Conservation (phyloP, 2,888 invertebrate species). For the Brenthis hecate region DNA sequence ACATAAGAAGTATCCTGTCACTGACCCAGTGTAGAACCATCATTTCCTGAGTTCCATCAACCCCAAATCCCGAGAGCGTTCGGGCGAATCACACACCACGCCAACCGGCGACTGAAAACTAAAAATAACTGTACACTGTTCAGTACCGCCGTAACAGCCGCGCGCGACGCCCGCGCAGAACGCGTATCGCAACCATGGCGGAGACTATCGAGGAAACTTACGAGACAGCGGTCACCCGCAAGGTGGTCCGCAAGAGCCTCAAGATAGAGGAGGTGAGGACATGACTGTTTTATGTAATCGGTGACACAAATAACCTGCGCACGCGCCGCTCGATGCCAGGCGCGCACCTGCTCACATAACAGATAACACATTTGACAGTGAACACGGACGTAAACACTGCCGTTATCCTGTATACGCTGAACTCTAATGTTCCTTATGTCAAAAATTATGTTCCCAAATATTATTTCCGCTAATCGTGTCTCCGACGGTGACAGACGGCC, state of each 20-base stretch:
- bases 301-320: constrained; percentile 65
- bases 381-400: constrained; percentile 73
- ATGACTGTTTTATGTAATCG: constrained; percentile 73
- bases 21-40: constrained; percentile 24
- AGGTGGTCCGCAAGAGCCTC: constrained; percentile 86
- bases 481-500: constrained; percentile 49
- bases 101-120: constrained; percentile 75
- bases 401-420: constrained; percentile 41
- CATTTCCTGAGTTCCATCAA: constrained; percentile 43
- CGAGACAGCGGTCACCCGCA: constrained; percentile 87
- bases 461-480: constrained; percentile 24
- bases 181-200: constrained; percentile 82
- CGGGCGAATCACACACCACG: constrained; percentile 47
- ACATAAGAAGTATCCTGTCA: constrained; percentile 9
- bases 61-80: constrained; percentile 53
- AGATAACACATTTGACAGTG: constrained; percentile 77
- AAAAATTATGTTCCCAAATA: constrained; percentile 11
- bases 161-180: constrained; percentile 77
- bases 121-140: constrained; percentile 74
- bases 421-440: constrained; percentile 33
- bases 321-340: constrained; percentile 53
- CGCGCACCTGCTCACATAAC: constrained; percentile 74
- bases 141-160: constrained; percentile 78
- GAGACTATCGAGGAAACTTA: constrained; percentile 87
- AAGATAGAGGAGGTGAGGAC: constrained; percentile 88